Evolutionary conservation across 1,140 invertebrate species (phyloP).

Genomic region (Camponotus vicinus): DNA sequence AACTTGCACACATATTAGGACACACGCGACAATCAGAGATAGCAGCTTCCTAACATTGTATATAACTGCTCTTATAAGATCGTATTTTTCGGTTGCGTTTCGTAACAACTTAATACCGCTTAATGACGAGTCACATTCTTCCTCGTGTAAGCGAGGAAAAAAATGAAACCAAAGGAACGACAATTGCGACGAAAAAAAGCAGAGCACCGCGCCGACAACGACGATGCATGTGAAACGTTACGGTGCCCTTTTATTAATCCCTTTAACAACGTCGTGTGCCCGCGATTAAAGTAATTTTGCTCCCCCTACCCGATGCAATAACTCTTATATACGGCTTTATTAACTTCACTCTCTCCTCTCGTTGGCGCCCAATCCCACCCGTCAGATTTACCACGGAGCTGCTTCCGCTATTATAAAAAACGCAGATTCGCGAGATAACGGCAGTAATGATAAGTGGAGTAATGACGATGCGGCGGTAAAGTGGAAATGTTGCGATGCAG

Average conservation of each 20-base stretch:
- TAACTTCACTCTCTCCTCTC: constrained; percentile 53
- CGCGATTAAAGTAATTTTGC: constrained; percentile 49
- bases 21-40: constrained; percentile 3
- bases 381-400: constrained; percentile 5
- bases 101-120: constrained; percentile 44
- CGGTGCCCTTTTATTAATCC: constrained; percentile 45
- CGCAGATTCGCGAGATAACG: constrained; percentile 31
- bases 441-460: constrained; percentile 19
- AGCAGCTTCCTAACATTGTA: not conserved
- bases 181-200: not conserved
- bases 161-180: not conserved
- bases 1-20: constrained; percentile 27
- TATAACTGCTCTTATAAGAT: constrained; percentile 31
- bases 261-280: constrained; percentile 31
- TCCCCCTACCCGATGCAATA: not conserved
- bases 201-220: not conserved
- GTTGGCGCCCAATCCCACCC: constrained; percentile 9
- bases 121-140: constrained; percentile 31
- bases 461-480: constrained; percentile 2
- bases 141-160: constrained; percentile 1
- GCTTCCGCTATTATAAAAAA: constrained; percentile 17
- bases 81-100: not conserved
- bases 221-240: not conserved
- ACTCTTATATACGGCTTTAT: constrained; percentile 28
- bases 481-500: not conserved